A percentile compares a stretch with the other conserved stretches of the same genome.
These are phyloP conservation scores for Camponotus fellah DNA, from an alignment of 2,888 invertebrate genomes.

Conservation along the genomic window DNA sequence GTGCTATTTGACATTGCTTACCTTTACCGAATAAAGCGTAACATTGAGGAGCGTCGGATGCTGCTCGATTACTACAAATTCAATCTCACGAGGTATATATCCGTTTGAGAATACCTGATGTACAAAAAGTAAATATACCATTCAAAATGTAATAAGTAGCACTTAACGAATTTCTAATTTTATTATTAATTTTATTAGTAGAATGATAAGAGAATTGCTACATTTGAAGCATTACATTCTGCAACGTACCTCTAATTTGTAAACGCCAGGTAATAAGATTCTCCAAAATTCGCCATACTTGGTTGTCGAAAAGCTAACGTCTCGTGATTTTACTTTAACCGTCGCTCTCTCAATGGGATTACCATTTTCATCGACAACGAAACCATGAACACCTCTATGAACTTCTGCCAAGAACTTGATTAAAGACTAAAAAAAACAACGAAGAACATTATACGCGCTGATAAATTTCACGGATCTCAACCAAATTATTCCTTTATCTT, in stretches of 20 bases:
- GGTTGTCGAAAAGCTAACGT: constrained; percentile 94
- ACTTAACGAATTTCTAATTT: neutral
- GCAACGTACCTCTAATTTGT: constrained; percentile 91
- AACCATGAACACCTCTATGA: constrained; percentile 95
- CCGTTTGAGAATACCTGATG: constrained; percentile 94
- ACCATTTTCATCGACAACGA: constrained; percentile 93
- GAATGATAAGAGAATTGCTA: neutral
- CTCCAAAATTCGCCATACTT: constrained; percentile 98
- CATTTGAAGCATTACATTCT: neutral
- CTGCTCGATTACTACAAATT: constrained; percentile 94
- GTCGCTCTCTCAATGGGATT: constrained; percentile 93
- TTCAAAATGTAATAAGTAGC: neutral
- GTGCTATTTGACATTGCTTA: constrained; percentile 85
- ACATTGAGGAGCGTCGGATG: constrained; percentile 95
- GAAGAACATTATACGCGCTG: neutral
- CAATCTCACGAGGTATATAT: constrained; percentile 93
- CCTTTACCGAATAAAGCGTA: constrained; percentile 93
- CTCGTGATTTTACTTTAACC: constrained; percentile 92
- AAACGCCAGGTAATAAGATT: constrained; percentile 94
- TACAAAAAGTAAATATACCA: neutral
- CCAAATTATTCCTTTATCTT: neutral
- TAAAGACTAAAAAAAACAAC: constrained; percentile 88
- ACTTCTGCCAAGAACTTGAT: constrained; percentile 95
- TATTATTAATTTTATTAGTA: neutral
- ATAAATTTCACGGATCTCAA: neutral